A percentile compares a stretch with the other conserved stretches of the same genome.
phyloP scores from a whole-genome alignment of 1,140 invertebrate genomes.

The Rhagoletis zephyria region DNA sequence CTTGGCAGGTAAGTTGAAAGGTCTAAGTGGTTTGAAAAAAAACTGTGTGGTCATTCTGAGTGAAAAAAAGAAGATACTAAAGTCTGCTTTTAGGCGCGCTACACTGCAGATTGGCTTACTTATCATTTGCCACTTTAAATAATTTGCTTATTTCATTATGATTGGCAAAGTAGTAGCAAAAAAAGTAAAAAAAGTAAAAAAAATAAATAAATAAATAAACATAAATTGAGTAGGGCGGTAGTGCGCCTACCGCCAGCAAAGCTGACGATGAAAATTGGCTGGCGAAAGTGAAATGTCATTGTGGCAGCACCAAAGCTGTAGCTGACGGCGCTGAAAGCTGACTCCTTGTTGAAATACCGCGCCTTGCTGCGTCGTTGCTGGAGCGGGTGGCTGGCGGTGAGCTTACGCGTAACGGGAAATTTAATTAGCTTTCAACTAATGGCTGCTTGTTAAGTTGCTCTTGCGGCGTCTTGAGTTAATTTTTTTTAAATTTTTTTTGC shows the following conservation, averaged over 20 bases:
- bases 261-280: neutral
- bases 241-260: neutral
- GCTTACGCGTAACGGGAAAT: slow-evolving; percentile 4
- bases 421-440: slow-evolving; percentile 51
- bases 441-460: slow-evolving; percentile 47
- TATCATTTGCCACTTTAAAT: slow-evolving; percentile 52
- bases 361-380: neutral
- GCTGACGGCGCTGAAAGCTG: neutral
- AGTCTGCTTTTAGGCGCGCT: slow-evolving; percentile 26
- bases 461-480: neutral
- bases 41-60: slow-evolving; percentile 33
- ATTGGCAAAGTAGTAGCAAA: slow-evolving; percentile 2
- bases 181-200: neutral
- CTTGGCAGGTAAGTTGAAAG: slow-evolving; percentile 22
- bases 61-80: neutral
- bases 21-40: slow-evolving; percentile 16
- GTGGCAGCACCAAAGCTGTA: neutral
- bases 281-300: slow-evolving; percentile 42
- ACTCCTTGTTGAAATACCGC: too few species aligned
- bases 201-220: neutral
- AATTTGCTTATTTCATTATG: slow-evolving; percentile 54
- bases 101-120: neutral
- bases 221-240: too few species aligned
- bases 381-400: neutral
- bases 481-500: neutral